These are phyloP conservation scores for Parapsyche elsis DNA, from an alignment of 1,140 invertebrate species.

Conservation along the genomic window DNA sequence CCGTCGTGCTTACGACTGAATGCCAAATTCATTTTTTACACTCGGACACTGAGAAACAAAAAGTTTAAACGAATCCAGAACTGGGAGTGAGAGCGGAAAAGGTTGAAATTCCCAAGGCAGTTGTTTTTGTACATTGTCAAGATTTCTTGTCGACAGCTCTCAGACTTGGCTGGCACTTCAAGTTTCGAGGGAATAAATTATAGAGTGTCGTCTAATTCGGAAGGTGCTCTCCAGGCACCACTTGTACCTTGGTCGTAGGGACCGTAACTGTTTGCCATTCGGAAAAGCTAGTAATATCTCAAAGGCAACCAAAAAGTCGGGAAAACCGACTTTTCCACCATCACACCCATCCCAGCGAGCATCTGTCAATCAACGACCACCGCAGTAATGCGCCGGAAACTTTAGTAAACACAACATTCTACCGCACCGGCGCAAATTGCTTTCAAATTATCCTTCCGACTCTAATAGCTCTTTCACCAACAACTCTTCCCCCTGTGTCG, in stretches of 20 bases:
- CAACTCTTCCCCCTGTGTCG: too few species aligned
- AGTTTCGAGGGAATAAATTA: slow-evolving; percentile 28
- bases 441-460: slow-evolving; percentile 5
- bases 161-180: slow-evolving; percentile 11
- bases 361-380: neutral
- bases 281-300: neutral
- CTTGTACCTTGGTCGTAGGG: neutral
- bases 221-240: slow-evolving; percentile 21
- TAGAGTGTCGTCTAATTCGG: slow-evolving; percentile 4
- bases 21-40: slow-evolving; percentile 20
- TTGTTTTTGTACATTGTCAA: slow-evolving; percentile 24
- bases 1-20: neutral
- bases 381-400: neutral
- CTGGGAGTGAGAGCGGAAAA: neutral
- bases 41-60: neutral
- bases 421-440: neutral
- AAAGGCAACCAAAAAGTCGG: neutral
- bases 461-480: neutral
- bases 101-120: neutral
- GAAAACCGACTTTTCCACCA: neutral
- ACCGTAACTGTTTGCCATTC: neutral
- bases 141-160: slow-evolving; percentile 7
- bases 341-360: neutral
- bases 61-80: neutral
- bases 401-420: neutral